phyloP scores from a whole-genome alignment of 2,113 vertebrate species.

The Recurvirostra avosetta region DNA sequence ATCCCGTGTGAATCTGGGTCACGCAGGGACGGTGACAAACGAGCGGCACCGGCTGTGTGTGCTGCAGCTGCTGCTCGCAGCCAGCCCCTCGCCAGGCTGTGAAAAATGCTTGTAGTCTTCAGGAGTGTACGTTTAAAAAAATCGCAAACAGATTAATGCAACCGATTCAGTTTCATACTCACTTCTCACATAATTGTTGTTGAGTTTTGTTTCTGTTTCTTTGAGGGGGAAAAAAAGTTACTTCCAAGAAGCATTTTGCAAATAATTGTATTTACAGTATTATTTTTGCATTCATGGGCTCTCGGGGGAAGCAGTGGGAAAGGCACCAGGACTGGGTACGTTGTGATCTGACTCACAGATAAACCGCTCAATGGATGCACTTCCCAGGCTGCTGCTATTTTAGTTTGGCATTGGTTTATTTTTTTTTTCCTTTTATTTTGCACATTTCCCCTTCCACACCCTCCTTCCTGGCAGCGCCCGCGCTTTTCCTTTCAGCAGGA shows the following conservation, averaged over 20 bases:
- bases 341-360: slow-evolving; percentile 21
- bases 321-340: background rate
- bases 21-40: background rate
- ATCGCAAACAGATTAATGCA: background rate
- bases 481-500: background rate
- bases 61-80: background rate
- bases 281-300: background rate
- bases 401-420: background rate
- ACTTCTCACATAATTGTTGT: background rate
- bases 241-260: background rate
- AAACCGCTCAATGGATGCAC: background rate
- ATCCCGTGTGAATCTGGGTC: slow-evolving; percentile 5
- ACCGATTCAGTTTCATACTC: background rate
- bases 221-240: background rate
- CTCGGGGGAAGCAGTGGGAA: background rate
- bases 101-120: background rate
- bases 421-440: background rate
- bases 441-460: background rate
- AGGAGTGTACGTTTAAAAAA: background rate
- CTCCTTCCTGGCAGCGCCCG: background rate
- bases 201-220: background rate
- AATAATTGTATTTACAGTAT: background rate
- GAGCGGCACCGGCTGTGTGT: background rate
- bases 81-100: background rate
- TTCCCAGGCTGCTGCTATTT: background rate